phyloP scores from a whole-genome alignment of 2,113 vertebrate genomes.

The Alethe castanea region DNA sequence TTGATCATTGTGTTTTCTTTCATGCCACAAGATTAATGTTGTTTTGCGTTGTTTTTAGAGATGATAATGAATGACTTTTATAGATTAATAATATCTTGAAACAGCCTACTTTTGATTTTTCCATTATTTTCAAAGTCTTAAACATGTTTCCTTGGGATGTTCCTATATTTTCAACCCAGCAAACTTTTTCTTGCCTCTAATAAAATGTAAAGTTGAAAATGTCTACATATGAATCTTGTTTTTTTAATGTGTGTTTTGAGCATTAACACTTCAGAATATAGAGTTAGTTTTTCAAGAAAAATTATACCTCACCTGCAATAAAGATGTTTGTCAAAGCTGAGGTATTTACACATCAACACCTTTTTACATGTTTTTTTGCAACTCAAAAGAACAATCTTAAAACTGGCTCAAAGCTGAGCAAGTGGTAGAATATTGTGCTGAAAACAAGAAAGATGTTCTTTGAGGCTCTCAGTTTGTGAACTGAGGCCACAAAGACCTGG shows the following conservation, averaged over 20 bases:
- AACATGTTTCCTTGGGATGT: neutral
- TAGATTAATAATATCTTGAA: slow-evolving; percentile 31
- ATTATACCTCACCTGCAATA: neutral
- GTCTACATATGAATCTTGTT: neutral
- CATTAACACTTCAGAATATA: neutral
- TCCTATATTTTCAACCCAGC: neutral
- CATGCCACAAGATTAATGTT: slow-evolving; percentile 70
- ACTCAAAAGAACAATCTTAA: neutral
- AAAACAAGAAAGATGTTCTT: neutral
- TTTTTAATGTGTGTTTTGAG: neutral
- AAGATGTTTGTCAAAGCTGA: neutral
- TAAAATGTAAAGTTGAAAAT: neutral
- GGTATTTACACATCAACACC: neutral
- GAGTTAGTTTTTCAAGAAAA: neutral
- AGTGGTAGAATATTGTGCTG: neutral
- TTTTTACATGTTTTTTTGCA: neutral
- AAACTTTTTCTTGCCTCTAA: slow-evolving; percentile 24
- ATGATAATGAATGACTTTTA: slow-evolving; percentile 46
- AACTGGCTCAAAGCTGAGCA: neutral
- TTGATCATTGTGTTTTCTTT: slow-evolving; percentile 70
- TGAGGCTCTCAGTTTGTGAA: neutral
- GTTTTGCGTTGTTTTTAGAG: slow-evolving; percentile 57
- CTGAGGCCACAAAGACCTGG: neutral
- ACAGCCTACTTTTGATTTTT: slow-evolving; percentile 40
- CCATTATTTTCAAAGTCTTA: slow-evolving; percentile 12